Conservation (phyloP, 2,888 invertebrate genomes). For the Hanleya hanleyi region DNA sequence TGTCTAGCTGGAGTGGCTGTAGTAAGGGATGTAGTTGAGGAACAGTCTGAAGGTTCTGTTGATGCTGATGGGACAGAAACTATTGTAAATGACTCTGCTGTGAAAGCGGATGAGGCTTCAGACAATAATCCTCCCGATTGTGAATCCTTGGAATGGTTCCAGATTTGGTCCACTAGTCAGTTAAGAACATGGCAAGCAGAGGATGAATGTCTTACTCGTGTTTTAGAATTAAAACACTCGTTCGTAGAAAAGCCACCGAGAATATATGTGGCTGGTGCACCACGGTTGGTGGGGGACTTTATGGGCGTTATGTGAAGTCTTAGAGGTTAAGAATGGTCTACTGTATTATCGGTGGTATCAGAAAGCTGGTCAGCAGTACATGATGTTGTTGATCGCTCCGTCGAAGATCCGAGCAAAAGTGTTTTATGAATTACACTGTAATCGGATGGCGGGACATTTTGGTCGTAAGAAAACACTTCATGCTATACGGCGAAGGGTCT, state of each 20-base stretch:
- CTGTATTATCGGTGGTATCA: not conserved
- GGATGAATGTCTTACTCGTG: not conserved
- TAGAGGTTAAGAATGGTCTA: not conserved
- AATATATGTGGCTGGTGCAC: not conserved
- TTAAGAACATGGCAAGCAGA: not conserved
- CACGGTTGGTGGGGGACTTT: not conserved
- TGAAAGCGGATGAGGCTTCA: not conserved
- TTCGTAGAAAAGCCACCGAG: not conserved
- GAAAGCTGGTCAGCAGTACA: not conserved
- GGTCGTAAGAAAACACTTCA: not conserved
- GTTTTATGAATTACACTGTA: not conserved
- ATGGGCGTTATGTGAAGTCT: not conserved
- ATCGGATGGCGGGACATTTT: not conserved
- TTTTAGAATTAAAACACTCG: not conserved
- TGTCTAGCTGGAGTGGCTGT: not conserved
- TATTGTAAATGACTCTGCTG: not conserved
- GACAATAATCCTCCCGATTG: not conserved
- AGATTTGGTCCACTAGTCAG: not conserved
- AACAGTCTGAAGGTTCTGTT: not conserved
- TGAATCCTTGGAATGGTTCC: not conserved
- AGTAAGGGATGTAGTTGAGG: no score
- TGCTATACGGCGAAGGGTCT: not conserved
- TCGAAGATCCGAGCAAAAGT: not conserved
- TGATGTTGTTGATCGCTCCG: not conserved
- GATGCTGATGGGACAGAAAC: not conserved